Base-by-base conservation (phyloP, 2,797 vertebrate genomes). In the Parambassis ranga region DNA sequence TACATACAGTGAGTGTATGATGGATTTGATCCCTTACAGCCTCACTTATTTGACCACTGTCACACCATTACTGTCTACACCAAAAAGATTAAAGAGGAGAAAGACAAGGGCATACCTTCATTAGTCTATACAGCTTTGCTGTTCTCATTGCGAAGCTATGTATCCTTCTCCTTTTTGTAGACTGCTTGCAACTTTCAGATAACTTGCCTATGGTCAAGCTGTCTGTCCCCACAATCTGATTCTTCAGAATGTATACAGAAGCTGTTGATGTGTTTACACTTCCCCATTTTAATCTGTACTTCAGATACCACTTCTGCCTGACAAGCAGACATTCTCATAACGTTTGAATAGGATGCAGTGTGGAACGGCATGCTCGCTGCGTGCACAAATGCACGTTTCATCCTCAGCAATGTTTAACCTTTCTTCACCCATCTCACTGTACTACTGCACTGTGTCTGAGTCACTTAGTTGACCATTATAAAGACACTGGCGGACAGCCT, bases 381-480 rank as follows among this genome's bases (percentile, higher is more conserved):
- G n/a, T n/a, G n/a, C n/a, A n/a, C n/a, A n/a, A n/a, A n/a, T n/a
- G n/a, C 6, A 41, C 2, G 20, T 43, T 33, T 74, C 31, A 55
- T 76, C 19, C 41, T 76, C 14, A 18, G 30, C 71, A 77, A 84
- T 75, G 50, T 79, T 79, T 55, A 81, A 79, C 59, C 58, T 61
- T 30, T 58, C 51, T 22, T 74, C 53, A 35, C 24, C 16, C n/a
- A 43, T 69, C 44, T 58, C 43, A 63, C 53, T 57, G 71, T 57
- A 48, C 31, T 36, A 18, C 53, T 69, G 35, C 23, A 11, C 39
- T 33, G 46, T 7, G 26, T 51, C 50, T 53, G 20, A 73, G 47
- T 69, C 71, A 68, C 55, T 56, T 55, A 0, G 37, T 71, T 74
- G 69, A 80, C 58, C 55, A 79, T 78, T 85, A 77, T 38, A 68